Evolutionary conservation across 2,797 vertebrate species (phyloP), one percentile per base, ranked within the genome.

Genomic region (Nannoperca obscura): DNA sequence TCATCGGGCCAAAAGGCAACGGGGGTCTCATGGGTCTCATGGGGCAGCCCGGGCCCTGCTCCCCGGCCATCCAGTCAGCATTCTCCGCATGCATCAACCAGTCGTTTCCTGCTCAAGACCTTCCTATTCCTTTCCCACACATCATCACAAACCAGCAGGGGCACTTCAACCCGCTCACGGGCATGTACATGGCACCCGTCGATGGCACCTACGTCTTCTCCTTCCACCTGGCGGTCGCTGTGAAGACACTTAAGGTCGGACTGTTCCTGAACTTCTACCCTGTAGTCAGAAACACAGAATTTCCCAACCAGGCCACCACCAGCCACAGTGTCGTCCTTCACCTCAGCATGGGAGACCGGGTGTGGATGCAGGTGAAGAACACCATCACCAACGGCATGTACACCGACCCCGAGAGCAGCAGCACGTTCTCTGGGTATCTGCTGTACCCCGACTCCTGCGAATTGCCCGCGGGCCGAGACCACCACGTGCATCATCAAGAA

Each of bases 291-390:
- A 75, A 47, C 13, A 94, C 93, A 0, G 91, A 86, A 32, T 0
- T 0, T 1, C 32, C 5, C 5, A 19, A 27, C 57, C 10, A 49
- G 4, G 49, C 80, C 49, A 87, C 84, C 4, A 47, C 74, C 15
- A 94, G 93, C 79, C 90, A 93, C 17, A 83, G 84, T 0, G 22
- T 94, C 1, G 52, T 94, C 34, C 83, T 95, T 2, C 90, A 91
- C 63, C 87, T 96, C 19, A 1, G 0, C 0, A 13, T 1, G 40
- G 61, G 69, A 0, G 91, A 95, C 40, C 13, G 14, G 57, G 78
- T 95, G 50, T 96, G 94, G 94, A 32, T 96, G 24, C 95, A 95
- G 84, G 94, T 95, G 17, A 95, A 92, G 63, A 80, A 93, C 67
- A 0, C 0, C 0, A 0, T 0, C 11, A 91, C 36, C 74, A 96